A percentile compares a stretch with the other conserved stretches of the same genome.
phyloP scores from a whole-genome alignment of 1,140 invertebrate genomes.

The Orussus abietinus region DNA sequence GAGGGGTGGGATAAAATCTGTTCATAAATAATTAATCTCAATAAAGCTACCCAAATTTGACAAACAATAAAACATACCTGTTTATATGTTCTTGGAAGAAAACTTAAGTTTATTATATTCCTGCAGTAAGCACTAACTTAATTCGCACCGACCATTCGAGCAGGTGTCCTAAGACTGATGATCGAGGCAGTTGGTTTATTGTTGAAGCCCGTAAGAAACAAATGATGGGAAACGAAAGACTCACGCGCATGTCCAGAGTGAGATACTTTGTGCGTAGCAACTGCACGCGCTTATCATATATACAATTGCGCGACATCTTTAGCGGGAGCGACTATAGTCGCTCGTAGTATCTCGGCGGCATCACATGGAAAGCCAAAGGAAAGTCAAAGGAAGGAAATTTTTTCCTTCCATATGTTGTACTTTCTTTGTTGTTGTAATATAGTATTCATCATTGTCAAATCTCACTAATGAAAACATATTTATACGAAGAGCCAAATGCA shows the following conservation, averaged over 20 bases:
- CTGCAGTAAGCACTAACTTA: not conserved
- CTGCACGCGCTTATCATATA: not conserved
- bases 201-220: conserved; percentile 1
- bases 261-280: conserved; percentile 1
- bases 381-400: too few species aligned
- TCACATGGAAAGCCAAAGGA: conserved; percentile 1
- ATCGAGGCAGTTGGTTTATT: not conserved
- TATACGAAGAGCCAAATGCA: too few species aligned
- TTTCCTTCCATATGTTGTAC: too few species aligned
- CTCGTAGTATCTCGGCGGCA: conserved; percentile 1
- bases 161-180: not conserved
- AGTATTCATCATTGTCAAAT: too few species aligned
- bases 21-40: conserved; percentile 1
- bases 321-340: conserved; percentile 1
- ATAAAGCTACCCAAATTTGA: conserved; percentile 1
- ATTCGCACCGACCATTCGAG: not conserved
- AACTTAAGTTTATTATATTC: conserved; percentile 1
- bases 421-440: too few species aligned
- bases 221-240: not conserved
- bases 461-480: too few species aligned
- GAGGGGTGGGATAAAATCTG: conserved; percentile 1
- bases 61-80: conserved; percentile 1
- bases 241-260: conserved; percentile 1
- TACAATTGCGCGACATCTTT: not conserved
- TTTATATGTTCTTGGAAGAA: conserved; percentile 1